Base-by-base conservation (phyloP, 2,797 vertebrate genomes). In the Esox masquinongy region DNA sequence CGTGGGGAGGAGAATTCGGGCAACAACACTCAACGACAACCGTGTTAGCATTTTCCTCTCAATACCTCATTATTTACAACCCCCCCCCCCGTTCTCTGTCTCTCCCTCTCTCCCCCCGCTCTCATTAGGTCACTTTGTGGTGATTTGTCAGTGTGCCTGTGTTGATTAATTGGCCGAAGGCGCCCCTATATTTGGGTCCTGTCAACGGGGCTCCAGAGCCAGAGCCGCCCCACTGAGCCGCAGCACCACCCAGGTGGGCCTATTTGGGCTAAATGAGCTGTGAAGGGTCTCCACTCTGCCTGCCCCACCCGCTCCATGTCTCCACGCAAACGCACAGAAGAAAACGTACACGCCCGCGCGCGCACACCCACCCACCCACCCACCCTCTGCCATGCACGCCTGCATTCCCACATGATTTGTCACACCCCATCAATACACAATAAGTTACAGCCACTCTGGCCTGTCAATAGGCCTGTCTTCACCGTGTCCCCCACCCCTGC, bases 221-320 rank as follows among this genome's bases (percentile, higher is more conserved):
- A 95, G 93, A 94, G 94, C 91, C 91, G 90, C 88, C 94, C 94
- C 77, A 86, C 94, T 94, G 94, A 96, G 95, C 93, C 63, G 77
- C 95, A 95, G 95, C 96, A 94, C 96, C 95, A 96, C 95, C 95
- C 96, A 97, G 95, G 96, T 96, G 95, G 95, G 95, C 95, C 92
- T 92, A 97, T 96, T 97, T 95, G 95, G 95, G 91, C 95, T 97
- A 98, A 99, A 98, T 97, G 96, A 97, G 95, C 96, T 97, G 96
- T 97, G 97, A 97, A 97, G 95, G 94, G 94, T 94, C 95, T 95
- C 93, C 91, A 95, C 94, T 93, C 93, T 93, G 93, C 94, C 93
- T n/a, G n/a, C 8, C 53, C n/a, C 53, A 11, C 43, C 43, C 43
- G 43, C 43, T 47, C 9, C 1, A 14, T 47, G 43, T 47, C 6